Percentiles rank a stretch among this genome's conserved stretches.
Evolutionary conservation across 2,797 vertebrate species (phyloP).

Genomic region (Mormyrus proboscirostris): DNA sequence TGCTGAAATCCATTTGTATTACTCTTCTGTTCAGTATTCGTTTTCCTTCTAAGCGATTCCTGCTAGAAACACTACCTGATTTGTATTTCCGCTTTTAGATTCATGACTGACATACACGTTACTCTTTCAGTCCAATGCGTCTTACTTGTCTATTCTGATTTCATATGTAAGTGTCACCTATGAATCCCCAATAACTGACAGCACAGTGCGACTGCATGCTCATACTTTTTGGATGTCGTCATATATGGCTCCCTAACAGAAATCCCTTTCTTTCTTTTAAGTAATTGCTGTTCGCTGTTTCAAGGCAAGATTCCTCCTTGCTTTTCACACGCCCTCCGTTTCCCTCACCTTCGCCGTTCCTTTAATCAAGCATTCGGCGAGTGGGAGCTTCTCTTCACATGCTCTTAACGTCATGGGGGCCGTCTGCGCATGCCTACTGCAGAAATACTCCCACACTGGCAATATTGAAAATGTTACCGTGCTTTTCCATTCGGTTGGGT

Average conservation of each 20-base stretch:
- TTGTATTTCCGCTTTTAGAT: constrained; percentile 37
- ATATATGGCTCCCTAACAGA: neutral
- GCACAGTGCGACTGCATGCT: neutral
- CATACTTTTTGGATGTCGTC: constrained; percentile 11
- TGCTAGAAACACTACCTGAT: constrained; percentile 49
- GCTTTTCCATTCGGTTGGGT: neutral
- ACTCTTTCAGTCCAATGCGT: constrained; percentile 21
- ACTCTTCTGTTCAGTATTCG: neutral
- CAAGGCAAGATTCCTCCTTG: neutral
- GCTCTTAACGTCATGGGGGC: neutral
- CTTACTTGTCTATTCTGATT: neutral
- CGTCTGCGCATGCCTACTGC: constrained; percentile 4
- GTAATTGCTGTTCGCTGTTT: neutral
- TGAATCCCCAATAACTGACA: constrained; percentile 11
- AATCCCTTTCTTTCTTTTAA: neutral
- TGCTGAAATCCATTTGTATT: constrained; percentile 76
- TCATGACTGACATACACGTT: constrained; percentile 48
- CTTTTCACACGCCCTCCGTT: neutral
- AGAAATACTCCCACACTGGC: neutral
- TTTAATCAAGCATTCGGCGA: neutral
- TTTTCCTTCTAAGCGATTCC: constrained; percentile 35
- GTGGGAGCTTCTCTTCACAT: neutral
- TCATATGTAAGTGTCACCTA: constrained; percentile 8
- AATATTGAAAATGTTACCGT: neutral
- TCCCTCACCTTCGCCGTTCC: constrained; percentile 10